Conservation (phyloP, 2,113 vertebrate species). For the Festucalex cinctus region DNA sequence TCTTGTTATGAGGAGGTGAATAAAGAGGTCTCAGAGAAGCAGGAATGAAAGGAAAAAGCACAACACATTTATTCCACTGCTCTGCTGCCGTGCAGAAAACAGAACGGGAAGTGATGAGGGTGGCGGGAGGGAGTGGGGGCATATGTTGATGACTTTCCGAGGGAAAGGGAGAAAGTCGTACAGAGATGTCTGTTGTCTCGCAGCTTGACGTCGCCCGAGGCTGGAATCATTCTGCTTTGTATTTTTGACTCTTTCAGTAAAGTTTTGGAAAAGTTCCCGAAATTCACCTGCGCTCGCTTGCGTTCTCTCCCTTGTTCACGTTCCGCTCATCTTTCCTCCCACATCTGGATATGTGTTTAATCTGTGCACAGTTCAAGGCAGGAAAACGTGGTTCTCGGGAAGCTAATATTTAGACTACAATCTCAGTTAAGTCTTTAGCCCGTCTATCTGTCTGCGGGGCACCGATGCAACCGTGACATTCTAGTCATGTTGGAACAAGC, state of each 20-base stretch:
- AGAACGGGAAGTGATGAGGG: constrained; percentile 38
- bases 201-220: constrained; percentile 41
- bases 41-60: constrained; percentile 58
- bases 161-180: constrained; percentile 36
- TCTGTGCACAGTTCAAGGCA: background rate
- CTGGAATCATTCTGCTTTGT: constrained; percentile 1
- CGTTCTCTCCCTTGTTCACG: background rate
- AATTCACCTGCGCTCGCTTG: constrained; percentile 6
- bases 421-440: constrained; percentile 16
- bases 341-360: constrained; percentile 26
- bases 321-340: background rate
- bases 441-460: constrained; percentile 7
- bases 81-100: constrained; percentile 55
- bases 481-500: constrained; percentile 23
- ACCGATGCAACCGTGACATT: constrained; percentile 20
- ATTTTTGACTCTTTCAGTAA: constrained; percentile 32
- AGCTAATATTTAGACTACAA: constrained; percentile 57
- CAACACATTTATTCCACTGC: constrained; percentile 68
- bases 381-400: background rate
- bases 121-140: background rate
- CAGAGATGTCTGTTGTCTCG: constrained; percentile 70
- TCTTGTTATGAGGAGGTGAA: constrained; percentile 43
- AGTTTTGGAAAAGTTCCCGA: constrained; percentile 19
- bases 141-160: constrained; percentile 2
- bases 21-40: constrained; percentile 65